Evolutionary conservation across 2,113 vertebrate species (phyloP).

Genomic region (Carassius carassius): DNA sequence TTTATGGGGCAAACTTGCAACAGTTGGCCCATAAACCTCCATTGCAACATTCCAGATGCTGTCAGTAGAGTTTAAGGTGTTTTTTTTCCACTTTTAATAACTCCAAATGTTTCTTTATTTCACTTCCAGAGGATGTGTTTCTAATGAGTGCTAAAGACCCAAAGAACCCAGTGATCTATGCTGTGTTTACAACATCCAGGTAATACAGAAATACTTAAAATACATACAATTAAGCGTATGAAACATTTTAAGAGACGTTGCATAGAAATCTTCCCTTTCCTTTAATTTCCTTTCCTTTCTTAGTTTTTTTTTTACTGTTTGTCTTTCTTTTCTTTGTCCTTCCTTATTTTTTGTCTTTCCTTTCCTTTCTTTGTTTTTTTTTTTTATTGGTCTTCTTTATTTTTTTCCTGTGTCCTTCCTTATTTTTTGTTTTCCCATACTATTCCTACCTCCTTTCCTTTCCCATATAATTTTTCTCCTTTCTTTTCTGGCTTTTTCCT

Average conservation of each 20-base stretch:
- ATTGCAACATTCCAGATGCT: slow-evolving; percentile 1
- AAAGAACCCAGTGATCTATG: slow-evolving; percentile 95
- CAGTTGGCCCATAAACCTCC: neutral
- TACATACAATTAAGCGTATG: neutral
- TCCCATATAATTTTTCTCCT: neutral
- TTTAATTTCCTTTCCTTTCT: neutral
- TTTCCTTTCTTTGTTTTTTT: neutral
- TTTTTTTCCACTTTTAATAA: neutral
- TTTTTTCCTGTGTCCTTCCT: neutral
- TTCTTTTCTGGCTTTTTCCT: neutral
- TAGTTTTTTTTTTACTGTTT: neutral
- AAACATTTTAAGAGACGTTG: neutral
- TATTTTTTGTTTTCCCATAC: neutral
- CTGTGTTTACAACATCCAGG: slow-evolving; percentile 98
- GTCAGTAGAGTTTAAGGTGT: neutral
- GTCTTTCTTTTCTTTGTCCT: neutral
- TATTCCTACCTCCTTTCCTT: too few species aligned
- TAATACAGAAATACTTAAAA: slow-evolving; percentile 69
- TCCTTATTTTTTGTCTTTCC: neutral
- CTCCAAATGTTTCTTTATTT: neutral
- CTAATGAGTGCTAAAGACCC: slow-evolving; percentile 97
- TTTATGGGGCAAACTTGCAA: neutral
- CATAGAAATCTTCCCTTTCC: neutral
- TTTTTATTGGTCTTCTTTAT: neutral
- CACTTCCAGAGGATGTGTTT: slow-evolving; percentile 89